Evolutionary conservation across 2,888 invertebrate genomes (phyloP), one percentile per base, ranked within the genome.

Genomic region (Ernsta delagoae): DNA sequence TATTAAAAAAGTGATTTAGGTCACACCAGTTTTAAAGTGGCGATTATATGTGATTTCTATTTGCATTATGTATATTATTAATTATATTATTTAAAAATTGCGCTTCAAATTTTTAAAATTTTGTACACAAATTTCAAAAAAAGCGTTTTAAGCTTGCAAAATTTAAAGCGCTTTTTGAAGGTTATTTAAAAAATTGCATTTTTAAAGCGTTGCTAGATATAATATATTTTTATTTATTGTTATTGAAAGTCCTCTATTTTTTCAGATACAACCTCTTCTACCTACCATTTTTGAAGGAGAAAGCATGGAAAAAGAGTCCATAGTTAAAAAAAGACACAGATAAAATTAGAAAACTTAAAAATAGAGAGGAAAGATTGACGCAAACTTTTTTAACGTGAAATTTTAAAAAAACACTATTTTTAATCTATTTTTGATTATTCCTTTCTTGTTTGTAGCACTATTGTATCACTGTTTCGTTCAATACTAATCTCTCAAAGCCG

Each of bases 221-320:
- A 36, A 5, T 36, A 36, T 36, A 3, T 4, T 36, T 77, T 73
- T 75, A n/a, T 34, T 54, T 11, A 57, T 59, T 41, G 24, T 74
- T 75, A 68, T 75, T 66, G 64, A 69, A 70, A 71, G 70, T 73
- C 72, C 68, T 86, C 87, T 89, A 88, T 88, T 85, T 83, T 77
- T 84, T 88, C 82, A 71, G 86, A 92, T 92, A 93, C 93, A 93
- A 93, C 93, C 93, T 93, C 93, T 80, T 92, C 92, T 89, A 90
- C 93, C 93, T 93, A 93, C 93, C 93, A 93, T 89, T 82, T 92
- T 92, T 87, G 92, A 89, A 88, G 93, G 88, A 90, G 92, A 89
- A 81, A 92, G 92, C 93, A 92, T 93, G 93, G 89, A 93, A 92
- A 92, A 82, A 90, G 91, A 92, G 86, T 88, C 88, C 90, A 90